Conservation (phyloP, 2,797 vertebrate species). For the Echeneis naucrates region DNA sequence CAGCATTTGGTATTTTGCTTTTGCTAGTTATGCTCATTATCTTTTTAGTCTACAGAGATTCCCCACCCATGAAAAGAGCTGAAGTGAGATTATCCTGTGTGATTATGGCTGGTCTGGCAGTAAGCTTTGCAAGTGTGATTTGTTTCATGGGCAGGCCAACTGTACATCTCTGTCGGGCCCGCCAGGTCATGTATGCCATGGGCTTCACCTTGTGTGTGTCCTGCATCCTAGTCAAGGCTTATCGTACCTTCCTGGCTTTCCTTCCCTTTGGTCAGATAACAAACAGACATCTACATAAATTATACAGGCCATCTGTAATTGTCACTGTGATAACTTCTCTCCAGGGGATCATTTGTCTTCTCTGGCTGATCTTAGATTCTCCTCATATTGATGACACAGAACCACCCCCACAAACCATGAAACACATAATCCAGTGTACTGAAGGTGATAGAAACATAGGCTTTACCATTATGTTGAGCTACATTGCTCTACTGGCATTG, state of each 20-base stretch:
- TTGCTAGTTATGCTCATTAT: slow-evolving; percentile 58
- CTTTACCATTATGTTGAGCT: slow-evolving; percentile 75
- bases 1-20: slow-evolving; percentile 65
- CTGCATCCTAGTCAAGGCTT: slow-evolving; percentile 77
- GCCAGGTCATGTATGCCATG: slow-evolving; percentile 75
- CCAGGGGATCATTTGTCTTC: slow-evolving; percentile 72
- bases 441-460: slow-evolving; percentile 63
- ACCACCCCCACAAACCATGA: slow-evolving; percentile 49
- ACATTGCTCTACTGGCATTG: slow-evolving; percentile 74
- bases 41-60: slow-evolving; percentile 65
- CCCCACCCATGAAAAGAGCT: slow-evolving; percentile 64
- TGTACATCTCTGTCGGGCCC: slow-evolving; percentile 63
- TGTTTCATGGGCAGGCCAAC: slow-evolving; percentile 74
- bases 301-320: slow-evolving; percentile 67
- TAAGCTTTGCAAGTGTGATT: slow-evolving; percentile 73
- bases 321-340: slow-evolving; percentile 46
- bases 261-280: slow-evolving; percentile 53
- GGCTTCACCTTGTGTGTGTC: slow-evolving; percentile 81
- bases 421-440: slow-evolving; percentile 50
- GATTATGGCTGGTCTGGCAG: slow-evolving; percentile 71
- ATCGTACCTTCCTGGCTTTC: slow-evolving; percentile 72
- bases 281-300: slow-evolving; percentile 35
- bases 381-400: slow-evolving; percentile 26
- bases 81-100: slow-evolving; percentile 69
- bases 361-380: slow-evolving; percentile 74